Conservation (phyloP, 2,888 invertebrate genomes). For the Quadroppia sp. region DNA sequence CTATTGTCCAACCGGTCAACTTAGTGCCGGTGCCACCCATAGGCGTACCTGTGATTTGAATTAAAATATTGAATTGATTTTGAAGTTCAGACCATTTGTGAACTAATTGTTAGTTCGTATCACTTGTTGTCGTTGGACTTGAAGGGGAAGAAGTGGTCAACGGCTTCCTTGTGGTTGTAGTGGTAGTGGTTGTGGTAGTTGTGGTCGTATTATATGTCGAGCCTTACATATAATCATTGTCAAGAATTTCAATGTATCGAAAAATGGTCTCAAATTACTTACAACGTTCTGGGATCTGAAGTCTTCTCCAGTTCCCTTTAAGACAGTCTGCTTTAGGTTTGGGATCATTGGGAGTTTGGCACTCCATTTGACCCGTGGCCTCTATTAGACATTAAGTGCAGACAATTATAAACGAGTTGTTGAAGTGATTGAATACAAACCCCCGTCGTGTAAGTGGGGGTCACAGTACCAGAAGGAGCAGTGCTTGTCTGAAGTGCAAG, state of each 20-base stretch:
- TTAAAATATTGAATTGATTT: not conserved
- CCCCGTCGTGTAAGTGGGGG: too few species aligned
- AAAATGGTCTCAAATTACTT: not conserved
- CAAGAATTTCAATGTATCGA: not conserved
- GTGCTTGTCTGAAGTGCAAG: too few species aligned
- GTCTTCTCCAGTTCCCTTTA: not conserved
- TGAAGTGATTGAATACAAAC: too few species aligned
- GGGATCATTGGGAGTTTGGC: not conserved
- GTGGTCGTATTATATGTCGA: not conserved
- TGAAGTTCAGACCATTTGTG: not conserved
- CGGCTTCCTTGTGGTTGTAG: not conserved
- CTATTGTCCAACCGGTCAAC: constrained; percentile 12
- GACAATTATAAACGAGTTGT: too few species aligned
- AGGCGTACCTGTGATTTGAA: not conserved
- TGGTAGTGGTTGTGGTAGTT: constrained; percentile 2
- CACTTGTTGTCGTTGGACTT: not conserved
- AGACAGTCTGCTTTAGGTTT: not conserved
- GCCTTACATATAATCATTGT: too few species aligned
- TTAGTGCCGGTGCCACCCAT: not conserved
- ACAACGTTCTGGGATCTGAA: not conserved
- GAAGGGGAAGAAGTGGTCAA: not conserved
- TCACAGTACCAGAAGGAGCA: too few species aligned
- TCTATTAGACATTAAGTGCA: too few species aligned
- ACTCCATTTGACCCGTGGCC: not conserved
- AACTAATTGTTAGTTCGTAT: not conserved